Evolutionary conservation across 2,113 vertebrate species (phyloP).

Genomic region (Callocephalon fimbriatum): DNA sequence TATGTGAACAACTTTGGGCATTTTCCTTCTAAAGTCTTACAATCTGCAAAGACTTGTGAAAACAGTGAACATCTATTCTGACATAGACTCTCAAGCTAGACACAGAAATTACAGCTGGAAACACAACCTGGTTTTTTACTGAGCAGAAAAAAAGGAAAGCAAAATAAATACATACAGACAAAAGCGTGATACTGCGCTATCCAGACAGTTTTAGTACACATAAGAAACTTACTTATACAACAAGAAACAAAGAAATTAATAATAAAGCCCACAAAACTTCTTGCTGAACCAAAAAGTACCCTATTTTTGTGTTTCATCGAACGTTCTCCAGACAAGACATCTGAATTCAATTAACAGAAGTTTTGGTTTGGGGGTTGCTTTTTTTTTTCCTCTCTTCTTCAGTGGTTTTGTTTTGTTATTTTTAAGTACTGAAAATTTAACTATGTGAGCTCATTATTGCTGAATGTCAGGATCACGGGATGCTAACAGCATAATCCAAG

Average conservation of each 20-base stretch:
- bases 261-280: background rate
- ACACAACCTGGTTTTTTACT: background rate
- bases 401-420: conserved; percentile 40
- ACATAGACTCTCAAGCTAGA: background rate
- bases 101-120: background rate
- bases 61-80: background rate
- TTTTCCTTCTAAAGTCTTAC: background rate
- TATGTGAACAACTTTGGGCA: background rate
- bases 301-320: background rate
- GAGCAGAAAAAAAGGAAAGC: background rate
- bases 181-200: background rate
- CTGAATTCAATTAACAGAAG: conserved; percentile 33
- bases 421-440: conserved; percentile 31
- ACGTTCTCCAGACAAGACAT: conserved; percentile 16
- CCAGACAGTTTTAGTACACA: background rate
- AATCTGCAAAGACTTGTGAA: background rate
- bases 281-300: background rate
- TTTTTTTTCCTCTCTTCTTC: background rate
- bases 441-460: background rate
- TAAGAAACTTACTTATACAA: background rate
- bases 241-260: background rate
- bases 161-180: background rate
- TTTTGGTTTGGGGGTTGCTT: background rate
- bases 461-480: background rate
- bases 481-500: background rate